Evolutionary conservation across 2,113 vertebrate genomes (phyloP).

Genomic region (Sturnus vulgaris): DNA sequence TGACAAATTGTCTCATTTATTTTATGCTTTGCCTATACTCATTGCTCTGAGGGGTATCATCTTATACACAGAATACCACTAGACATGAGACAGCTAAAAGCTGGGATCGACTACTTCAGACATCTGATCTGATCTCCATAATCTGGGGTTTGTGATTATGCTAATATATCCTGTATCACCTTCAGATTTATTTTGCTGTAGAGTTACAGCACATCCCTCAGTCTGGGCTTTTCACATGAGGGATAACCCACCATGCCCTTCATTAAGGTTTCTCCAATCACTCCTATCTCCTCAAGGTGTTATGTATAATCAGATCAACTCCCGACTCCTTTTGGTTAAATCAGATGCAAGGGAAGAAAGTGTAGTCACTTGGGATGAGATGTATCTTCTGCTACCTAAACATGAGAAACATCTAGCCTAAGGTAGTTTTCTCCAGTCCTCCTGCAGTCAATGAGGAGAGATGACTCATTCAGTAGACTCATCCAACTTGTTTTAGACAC

Average conservation of each 20-base stretch:
- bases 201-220: neutral
- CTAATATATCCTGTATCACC: neutral
- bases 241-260: neutral
- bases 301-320: neutral
- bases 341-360: neutral
- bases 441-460: neutral
- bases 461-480: slow-evolving; percentile 23
- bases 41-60: neutral
- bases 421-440: neutral
- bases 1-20: neutral
- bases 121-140: neutral
- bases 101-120: neutral
- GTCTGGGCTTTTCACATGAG: neutral
- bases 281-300: neutral
- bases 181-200: neutral
- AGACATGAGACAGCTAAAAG: neutral
- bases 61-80: neutral
- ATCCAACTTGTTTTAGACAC: neutral
- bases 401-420: neutral
- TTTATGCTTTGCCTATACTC: neutral
- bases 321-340: neutral
- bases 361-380: neutral
- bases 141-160: neutral
- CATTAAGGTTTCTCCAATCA: neutral
- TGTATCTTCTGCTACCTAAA: slow-evolving; percentile 2